Base-by-base conservation (phyloP, 2,888 invertebrate genomes). In the Drosophila pegasa region DNA sequence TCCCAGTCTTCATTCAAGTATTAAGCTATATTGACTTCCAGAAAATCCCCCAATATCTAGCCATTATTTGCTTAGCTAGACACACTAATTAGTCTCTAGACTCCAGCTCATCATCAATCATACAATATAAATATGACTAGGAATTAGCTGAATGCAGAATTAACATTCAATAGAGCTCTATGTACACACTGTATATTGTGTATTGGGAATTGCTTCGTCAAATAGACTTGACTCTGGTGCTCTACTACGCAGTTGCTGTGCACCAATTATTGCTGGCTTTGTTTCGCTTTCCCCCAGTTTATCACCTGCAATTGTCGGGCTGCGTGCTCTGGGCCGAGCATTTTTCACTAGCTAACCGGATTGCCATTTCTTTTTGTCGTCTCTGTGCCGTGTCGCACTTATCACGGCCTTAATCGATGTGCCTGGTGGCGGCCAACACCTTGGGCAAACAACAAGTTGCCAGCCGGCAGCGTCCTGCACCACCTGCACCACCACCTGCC, bases 351-450 rank as follows among this genome's bases (percentile, higher is more conserved):
- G n/a, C 35, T 22, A 33, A 20, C 7, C 48, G 3, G 25, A 9
- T 64, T 29, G n/a, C 22, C 14, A 18, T 18, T 40, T 20, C 20
- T 22, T 37, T 43, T 33, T 29, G 16, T 45, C 41, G 56, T 40
- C 52, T 25, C 18, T 27, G 5, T 40, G 29, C 51, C 22, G 27
- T 35, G 35, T 52, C 58, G 43, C 58, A 73, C 67, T 73, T 67
- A 67, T 78, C 74, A 78, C 52, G 35, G 45, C 16, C 59, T 78
- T 38, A 59, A 73, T 67, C 68, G 68, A 22, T 52, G 56, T 45
- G 56, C 48, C 25, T 41, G 22, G 33, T n/a, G 59, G 8, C 10
- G 31, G 31, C 41, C 43, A 45, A 48, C 38, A 54, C 27, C 56
- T 58, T 50, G 43, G 27, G 65, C 62, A 35, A 37, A 37, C 45